phyloP scores from a whole-genome alignment of 2,888 invertebrate genomes.

The Macropis europaea region DNA sequence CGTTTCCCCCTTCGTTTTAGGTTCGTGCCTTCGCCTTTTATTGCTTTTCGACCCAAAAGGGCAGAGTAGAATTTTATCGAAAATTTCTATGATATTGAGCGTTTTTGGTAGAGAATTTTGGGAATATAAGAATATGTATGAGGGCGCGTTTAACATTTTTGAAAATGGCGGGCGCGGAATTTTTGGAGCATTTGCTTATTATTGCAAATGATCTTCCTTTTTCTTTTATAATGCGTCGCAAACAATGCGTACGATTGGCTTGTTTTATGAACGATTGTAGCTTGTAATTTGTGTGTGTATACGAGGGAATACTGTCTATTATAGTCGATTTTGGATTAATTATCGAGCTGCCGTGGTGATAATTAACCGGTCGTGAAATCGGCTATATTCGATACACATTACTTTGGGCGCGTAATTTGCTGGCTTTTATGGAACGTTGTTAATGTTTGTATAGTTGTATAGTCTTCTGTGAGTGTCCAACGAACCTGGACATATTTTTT shows the following conservation, averaged over 20 bases:
- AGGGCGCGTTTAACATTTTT: slow-evolving; percentile 61
- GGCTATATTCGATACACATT: not conserved
- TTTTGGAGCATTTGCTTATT: slow-evolving; percentile 44
- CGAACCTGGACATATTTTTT: not conserved
- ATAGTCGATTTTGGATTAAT: slow-evolving; percentile 9
- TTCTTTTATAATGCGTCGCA: not conserved
- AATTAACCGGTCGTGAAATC: slow-evolving; percentile 12
- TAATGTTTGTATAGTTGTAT: not conserved
- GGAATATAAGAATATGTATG: not conserved
- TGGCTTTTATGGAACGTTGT: not conserved
- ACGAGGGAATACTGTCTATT: not conserved
- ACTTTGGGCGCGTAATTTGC: slow-evolving; percentile 30
- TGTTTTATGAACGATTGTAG: not conserved
- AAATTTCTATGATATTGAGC: not conserved
- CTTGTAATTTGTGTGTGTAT: not conserved
- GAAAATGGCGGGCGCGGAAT: slow-evolving; percentile 77
- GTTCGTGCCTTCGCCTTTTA: not conserved
- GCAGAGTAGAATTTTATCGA: not conserved
- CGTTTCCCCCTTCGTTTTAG: slow-evolving; percentile 1
- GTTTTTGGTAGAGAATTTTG: not conserved
- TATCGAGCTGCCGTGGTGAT: slow-evolving; percentile 2
- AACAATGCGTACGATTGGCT: not conserved
- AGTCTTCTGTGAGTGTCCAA: not conserved
- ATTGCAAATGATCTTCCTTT: slow-evolving; percentile 2
- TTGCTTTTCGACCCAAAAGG: not conserved